Conservation (phyloP, 2,797 vertebrate genomes). For the Peromyscus attwateri region DNA sequence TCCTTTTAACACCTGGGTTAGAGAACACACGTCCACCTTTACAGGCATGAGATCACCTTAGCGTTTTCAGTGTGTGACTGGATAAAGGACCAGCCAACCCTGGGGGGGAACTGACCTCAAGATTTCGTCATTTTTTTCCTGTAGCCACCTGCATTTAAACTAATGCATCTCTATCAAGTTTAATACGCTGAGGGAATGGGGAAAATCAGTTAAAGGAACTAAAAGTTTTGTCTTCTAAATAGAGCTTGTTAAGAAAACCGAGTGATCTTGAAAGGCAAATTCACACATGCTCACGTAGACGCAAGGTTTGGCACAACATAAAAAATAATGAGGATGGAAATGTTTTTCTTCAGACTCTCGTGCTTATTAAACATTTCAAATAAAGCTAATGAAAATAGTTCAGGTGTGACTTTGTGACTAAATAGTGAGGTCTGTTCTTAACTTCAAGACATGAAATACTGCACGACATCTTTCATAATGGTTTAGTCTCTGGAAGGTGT, state of each 20-base stretch:
- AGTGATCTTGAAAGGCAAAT: slow-evolving; percentile 80
- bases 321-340: slow-evolving; percentile 79
- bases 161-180: slow-evolving; percentile 80
- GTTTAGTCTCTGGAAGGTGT: slow-evolving; percentile 44
- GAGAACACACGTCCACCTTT: slow-evolving; percentile 63
- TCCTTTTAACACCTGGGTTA: slow-evolving; percentile 83
- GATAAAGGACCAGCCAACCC: slow-evolving; percentile 71
- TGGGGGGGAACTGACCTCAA: slow-evolving; percentile 76
- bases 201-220: slow-evolving; percentile 56
- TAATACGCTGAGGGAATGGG: slow-evolving; percentile 77
- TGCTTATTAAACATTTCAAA: slow-evolving; percentile 84
- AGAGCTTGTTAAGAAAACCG: slow-evolving; percentile 84
- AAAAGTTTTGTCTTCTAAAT: slow-evolving; percentile 78
- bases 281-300: slow-evolving; percentile 19
- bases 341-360: slow-evolving; percentile 71
- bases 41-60: slow-evolving; percentile 83
- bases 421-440: slow-evolving; percentile 76
- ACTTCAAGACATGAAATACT: slow-evolving; percentile 79
- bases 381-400: slow-evolving; percentile 85
- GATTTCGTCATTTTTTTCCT: slow-evolving; percentile 73
- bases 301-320: slow-evolving; percentile 80
- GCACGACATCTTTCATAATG: slow-evolving; percentile 16
- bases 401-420: slow-evolving; percentile 84
- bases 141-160: slow-evolving; percentile 79
- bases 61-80: slow-evolving; percentile 75